Conservation (phyloP, 2,888 invertebrate genomes). For the Trissoscelio sp. region DNA sequence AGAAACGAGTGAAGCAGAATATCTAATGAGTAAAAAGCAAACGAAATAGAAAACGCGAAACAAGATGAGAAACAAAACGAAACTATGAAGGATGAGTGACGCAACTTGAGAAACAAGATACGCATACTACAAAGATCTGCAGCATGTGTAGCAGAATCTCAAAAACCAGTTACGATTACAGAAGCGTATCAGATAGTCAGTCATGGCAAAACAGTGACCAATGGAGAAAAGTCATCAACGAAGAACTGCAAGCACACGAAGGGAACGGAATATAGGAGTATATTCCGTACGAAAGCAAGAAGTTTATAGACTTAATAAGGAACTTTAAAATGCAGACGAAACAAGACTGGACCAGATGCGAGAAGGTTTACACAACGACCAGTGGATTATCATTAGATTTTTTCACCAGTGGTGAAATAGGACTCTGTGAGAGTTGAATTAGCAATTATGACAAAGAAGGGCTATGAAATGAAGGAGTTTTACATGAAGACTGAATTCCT, state of each 20-base stretch:
- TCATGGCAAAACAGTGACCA: background rate
- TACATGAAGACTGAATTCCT: slow-evolving; percentile 47
- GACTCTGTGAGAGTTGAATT: slow-evolving; percentile 36
- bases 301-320: slow-evolving; percentile 65
- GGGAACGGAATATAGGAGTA: slow-evolving; percentile 61
- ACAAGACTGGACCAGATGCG: slow-evolving; percentile 37
- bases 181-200: too few relatives aligned
- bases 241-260: slow-evolving; percentile 46
- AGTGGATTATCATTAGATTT: slow-evolving; percentile 49
- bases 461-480: slow-evolving; percentile 32
- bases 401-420: slow-evolving; percentile 30
- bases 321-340: slow-evolving; percentile 41
- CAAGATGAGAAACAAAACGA: too few relatives aligned
- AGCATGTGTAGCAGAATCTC: background rate
- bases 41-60: background rate
- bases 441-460: slow-evolving; percentile 3
- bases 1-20: background rate
- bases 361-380: slow-evolving; percentile 57
- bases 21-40: background rate
- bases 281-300: slow-evolving; percentile 18
- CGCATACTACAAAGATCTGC: background rate
- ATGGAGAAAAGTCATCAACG: slow-evolving; percentile 50
- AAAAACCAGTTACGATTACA: background rate
- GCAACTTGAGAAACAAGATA: background rate
- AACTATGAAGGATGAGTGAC: background rate